Evolutionary conservation across 2,113 vertebrate species (phyloP).

Genomic region (Esox niger): DNA sequence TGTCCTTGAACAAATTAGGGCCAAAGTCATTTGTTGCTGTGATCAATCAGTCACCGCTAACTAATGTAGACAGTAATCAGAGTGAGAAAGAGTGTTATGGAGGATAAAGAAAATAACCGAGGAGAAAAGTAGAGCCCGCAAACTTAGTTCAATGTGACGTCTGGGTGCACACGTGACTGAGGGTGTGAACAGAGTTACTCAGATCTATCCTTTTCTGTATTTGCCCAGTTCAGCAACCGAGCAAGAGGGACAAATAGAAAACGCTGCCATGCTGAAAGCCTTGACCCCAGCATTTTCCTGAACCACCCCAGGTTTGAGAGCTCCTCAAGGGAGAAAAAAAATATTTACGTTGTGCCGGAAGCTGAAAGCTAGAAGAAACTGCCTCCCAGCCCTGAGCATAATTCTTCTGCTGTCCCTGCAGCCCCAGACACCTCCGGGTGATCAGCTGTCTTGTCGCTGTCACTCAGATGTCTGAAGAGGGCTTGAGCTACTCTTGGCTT

Average conservation of each 20-base stretch:
- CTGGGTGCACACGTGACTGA: background rate
- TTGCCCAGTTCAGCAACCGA: too few species aligned
- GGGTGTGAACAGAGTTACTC: too few species aligned
- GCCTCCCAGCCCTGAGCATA: constrained; percentile 62
- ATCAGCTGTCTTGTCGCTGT: constrained; percentile 75
- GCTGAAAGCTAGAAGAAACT: constrained; percentile 17
- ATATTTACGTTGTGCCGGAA: background rate
- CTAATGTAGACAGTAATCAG: constrained; percentile 70
- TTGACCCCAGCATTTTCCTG: too few species aligned
- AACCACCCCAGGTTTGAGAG: background rate
- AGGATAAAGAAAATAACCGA: constrained; percentile 17
- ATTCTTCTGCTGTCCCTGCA: constrained; percentile 60
- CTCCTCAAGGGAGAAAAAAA: background rate
- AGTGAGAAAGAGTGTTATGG: constrained; percentile 34
- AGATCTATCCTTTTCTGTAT: too few species aligned
- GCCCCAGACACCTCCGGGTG: constrained; percentile 75
- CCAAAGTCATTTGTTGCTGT: constrained; percentile 71
- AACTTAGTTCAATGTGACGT: constrained; percentile 67
- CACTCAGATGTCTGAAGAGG: constrained; percentile 63
- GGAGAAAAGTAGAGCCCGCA: constrained; percentile 62
- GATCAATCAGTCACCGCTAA: constrained; percentile 74
- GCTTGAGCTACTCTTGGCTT: constrained; percentile 60
- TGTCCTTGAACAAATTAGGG: constrained; percentile 74
- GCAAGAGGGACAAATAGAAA: too few species aligned
- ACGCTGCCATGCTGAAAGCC: too few species aligned